phyloP scores from a whole-genome alignment of 2,113 vertebrate species.

The Oreochromis tanganicae region DNA sequence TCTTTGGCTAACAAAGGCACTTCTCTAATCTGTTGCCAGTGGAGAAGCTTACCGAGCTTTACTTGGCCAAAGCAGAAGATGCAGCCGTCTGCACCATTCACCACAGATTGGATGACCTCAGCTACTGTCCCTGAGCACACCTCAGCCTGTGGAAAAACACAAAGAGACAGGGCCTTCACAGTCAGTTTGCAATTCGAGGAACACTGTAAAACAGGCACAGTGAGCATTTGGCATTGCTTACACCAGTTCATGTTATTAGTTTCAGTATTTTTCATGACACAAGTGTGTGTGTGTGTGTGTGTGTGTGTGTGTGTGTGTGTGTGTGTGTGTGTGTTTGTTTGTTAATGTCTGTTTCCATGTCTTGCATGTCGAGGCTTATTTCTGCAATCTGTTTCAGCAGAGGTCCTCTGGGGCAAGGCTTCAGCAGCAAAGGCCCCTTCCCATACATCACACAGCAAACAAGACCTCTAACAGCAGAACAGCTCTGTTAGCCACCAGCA shows the following conservation, averaged over 20 bases:
- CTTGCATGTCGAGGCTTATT: constrained; percentile 29
- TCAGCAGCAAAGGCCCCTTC: constrained; percentile 35
- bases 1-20: constrained; percentile 44
- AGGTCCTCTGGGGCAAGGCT: constrained; percentile 57
- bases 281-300: not conserved
- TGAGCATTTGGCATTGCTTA: not conserved
- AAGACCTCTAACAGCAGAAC: constrained; percentile 53
- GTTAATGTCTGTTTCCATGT: not conserved
- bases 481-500: constrained; percentile 59
- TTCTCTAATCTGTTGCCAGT: constrained; percentile 45
- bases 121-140: constrained; percentile 96
- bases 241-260: not conserved
- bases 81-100: constrained; percentile 95
- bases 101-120: constrained; percentile 96
- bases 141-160: constrained; percentile 80
- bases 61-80: constrained; percentile 96
- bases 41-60: constrained; percentile 71
- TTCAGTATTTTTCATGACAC: constrained; percentile 20
- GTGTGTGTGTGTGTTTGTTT: not conserved
- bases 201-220: not conserved
- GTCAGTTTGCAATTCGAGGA: constrained; percentile 4
- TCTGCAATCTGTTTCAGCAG: constrained; percentile 61
- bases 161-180: not conserved
- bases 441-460: constrained; percentile 63
- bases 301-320: not conserved